phyloP scores from a whole-genome alignment of 30 jellyfish, hydroid and myxozoan genomes.

The Phacellophora camtschatica region DNA sequence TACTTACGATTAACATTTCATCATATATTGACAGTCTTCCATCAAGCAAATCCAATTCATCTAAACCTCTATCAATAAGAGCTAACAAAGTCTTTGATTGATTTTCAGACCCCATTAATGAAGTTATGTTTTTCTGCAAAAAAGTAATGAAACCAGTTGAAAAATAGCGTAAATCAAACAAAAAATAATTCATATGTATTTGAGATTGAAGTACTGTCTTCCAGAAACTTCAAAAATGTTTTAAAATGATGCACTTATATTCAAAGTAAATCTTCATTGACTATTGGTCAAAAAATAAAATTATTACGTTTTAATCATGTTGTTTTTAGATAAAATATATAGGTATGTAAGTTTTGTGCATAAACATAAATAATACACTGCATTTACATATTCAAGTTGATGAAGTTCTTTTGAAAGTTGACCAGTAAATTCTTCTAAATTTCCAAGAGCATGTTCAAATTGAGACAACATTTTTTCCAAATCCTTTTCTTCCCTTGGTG shows the following conservation, averaged over 20 bases:
- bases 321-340: no score
- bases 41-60: conserved; percentile 75
- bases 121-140: conserved; percentile 71
- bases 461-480: conserved; percentile 84
- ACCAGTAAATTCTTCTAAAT: conserved; percentile 89
- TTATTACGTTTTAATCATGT: no score
- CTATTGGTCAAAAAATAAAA: not conserved
- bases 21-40: conserved; percentile 69
- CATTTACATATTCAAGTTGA: conserved; percentile 93
- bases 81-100: conserved; percentile 77
- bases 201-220: no score
- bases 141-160: no score
- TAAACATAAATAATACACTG: no score
- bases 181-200: no score
- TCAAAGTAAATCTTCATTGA: not conserved
- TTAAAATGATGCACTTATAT: no score
- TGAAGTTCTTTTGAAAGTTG: conserved; percentile 96
- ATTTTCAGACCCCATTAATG: conserved; percentile 95
- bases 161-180: no score
- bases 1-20: conserved; percentile 67
- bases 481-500: conserved; percentile 95
- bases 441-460: conserved; percentile 88
- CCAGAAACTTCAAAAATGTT: no score
- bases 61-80: conserved; percentile 75
- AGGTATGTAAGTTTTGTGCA: no score